These are phyloP conservation scores for Bombus consobrinus DNA, from an alignment of 1,140 invertebrate species.

Conservation along the genomic window DNA sequence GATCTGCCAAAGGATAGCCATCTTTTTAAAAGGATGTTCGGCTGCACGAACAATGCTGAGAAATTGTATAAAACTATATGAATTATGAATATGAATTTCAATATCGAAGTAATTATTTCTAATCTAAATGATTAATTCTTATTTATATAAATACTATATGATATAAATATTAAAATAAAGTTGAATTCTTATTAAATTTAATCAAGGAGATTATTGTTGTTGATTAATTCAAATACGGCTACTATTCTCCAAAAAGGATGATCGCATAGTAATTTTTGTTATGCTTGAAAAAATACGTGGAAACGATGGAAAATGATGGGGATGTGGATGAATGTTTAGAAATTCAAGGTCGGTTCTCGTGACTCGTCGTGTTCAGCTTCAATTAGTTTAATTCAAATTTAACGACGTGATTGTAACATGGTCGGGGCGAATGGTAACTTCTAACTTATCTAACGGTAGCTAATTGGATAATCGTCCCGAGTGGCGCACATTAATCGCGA, in stretches of 20 bases:
- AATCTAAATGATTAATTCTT: too few species aligned
- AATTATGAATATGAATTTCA: too few species aligned
- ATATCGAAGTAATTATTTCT: too few species aligned
- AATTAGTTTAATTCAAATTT: not conserved
- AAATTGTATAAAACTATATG: too few species aligned
- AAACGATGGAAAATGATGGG: not conserved
- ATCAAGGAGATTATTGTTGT: not conserved
- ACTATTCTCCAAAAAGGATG: not conserved
- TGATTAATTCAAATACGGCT: not conserved
- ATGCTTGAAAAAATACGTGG: too few species aligned
- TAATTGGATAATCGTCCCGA: constrained; percentile 14
- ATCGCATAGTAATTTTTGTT: not conserved
- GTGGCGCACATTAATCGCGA: not conserved
- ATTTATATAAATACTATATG: too few species aligned
- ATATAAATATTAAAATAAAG: not conserved
- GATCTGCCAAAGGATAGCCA: too few species aligned
- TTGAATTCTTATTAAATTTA: not conserved
- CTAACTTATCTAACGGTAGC: not conserved
- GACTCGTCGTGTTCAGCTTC: not conserved
- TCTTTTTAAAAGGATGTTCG: too few species aligned
- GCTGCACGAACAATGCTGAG: too few species aligned
- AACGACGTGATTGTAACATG: not conserved
- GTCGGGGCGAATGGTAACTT: not conserved
- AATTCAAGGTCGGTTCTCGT: not conserved
- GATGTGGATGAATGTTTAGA: not conserved